Base-by-base conservation (phyloP, 2,888 invertebrate species). In the Drosophila stalkeri region DNA sequence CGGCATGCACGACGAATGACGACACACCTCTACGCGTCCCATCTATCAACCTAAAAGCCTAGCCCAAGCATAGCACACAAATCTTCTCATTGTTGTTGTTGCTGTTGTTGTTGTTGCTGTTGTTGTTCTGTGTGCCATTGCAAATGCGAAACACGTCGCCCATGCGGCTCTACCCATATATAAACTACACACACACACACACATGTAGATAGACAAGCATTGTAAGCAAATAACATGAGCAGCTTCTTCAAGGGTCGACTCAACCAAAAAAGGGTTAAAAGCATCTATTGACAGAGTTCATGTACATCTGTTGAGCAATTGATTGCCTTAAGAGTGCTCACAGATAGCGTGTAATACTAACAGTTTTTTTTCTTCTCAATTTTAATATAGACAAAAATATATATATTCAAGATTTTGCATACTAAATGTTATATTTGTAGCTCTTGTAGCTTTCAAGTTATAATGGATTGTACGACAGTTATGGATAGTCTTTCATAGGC, bases 71-170 rank as follows among this genome's bases (percentile, higher is more conserved):
- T 62, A 39, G 54, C 66, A 57, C 41, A 57, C 55, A 31, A 31
- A 27, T 56, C 41, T 62, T 62, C 20, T 41, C 52, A 52, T 23
- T 57, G 51, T 54, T 51, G 23, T 59, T 63, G 31, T 51, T 56
- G 49, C 51, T 68, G 61, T 37, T 71, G 63, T 23, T 75, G 46
- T 59, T 46, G 57, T 23, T 71, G 46, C 56, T 51, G 57, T 16
- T 56, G 61, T 47, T 46, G 27, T 43, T 69, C 56, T 69, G 57
- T 75, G 62, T 73, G 72, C 60, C 74, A 89, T 89, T 89, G 90
- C 81, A 78, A 83, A 90, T 88, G 86, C 90, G 67, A 74, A 83
- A 65, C 86, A 86, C 86, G 90, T 88, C 66, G 75, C 62, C 72
- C 69, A 77, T n/a, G 81, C 77, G 61, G 82, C 82, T 74, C 61